phyloP scores from a whole-genome alignment of 1,140 invertebrate species.

The Drosophila lini region DNA sequence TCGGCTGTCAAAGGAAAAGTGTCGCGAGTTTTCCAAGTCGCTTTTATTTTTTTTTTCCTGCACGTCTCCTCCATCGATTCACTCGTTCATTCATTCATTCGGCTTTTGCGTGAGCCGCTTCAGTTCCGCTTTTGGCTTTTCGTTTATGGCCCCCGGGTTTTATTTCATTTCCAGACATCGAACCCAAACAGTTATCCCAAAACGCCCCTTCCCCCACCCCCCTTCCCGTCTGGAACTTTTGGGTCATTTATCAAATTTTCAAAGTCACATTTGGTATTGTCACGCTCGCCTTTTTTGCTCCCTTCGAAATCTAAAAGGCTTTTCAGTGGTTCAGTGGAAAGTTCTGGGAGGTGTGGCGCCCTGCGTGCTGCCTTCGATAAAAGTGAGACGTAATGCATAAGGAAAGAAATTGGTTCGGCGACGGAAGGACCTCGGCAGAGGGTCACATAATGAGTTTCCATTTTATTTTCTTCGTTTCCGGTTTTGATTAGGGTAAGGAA shows the following conservation, averaged over 20 bases:
- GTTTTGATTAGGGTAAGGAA: constrained; percentile 43
- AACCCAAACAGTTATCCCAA: constrained; percentile 30
- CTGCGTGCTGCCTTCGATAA: constrained; percentile 74
- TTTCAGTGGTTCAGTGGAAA: constrained; percentile 30
- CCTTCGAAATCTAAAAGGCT: constrained; percentile 62
- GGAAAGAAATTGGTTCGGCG: constrained; percentile 37
- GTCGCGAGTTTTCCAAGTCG: constrained; percentile 57
- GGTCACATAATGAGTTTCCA: constrained; percentile 73
- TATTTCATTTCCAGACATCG: constrained; percentile 69
- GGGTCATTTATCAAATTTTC: constrained; percentile 82
- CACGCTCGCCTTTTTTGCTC: constrained; percentile 67
- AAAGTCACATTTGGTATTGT: constrained; percentile 82
- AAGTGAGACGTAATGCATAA: constrained; percentile 72
- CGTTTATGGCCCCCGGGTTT: constrained; percentile 50
- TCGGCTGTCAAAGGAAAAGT: constrained; percentile 65
- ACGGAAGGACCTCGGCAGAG: constrained; percentile 25
- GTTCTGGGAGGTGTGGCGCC: constrained; percentile 22
- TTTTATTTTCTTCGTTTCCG: constrained; percentile 38
- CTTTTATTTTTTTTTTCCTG: constrained; percentile 49
- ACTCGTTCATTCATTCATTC: constrained; percentile 49
- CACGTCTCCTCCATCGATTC: constrained; percentile 63
- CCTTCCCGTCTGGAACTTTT: constrained; percentile 47
- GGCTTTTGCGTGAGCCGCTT: constrained; percentile 54
- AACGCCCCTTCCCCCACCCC: not conserved
- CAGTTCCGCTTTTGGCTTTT: constrained; percentile 71